These are phyloP conservation scores for Drosophila truncata DNA, from an alignment of 1,140 invertebrate genomes.

Conservation along the genomic window DNA sequence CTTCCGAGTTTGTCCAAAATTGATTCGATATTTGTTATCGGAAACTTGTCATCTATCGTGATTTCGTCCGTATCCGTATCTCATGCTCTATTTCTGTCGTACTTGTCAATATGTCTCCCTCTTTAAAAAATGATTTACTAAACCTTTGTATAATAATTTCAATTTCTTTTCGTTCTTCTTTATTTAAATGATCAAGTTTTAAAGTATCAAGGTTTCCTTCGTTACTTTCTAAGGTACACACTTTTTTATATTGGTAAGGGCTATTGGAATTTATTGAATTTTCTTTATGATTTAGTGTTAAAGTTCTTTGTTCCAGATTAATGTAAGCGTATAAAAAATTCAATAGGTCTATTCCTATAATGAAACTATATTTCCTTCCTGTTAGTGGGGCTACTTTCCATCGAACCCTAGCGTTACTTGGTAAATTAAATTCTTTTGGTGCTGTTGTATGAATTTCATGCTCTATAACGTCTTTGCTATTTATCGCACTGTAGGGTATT, in stretches of 20 bases:
- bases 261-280: slow-evolving; percentile 8
- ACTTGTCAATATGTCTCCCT: no score
- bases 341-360: neutral
- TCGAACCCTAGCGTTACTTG: slow-evolving; percentile 9
- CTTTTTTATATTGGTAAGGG: slow-evolving; percentile 7
- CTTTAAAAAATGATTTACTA: slow-evolving; percentile 5
- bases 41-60: slow-evolving; percentile 32
- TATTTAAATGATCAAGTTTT: slow-evolving; percentile 6
- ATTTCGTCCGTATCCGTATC: slow-evolving; percentile 10
- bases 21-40: slow-evolving; percentile 19
- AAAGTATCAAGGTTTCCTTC: slow-evolving; percentile 4
- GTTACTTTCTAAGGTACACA: slow-evolving; percentile 6
- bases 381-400: slow-evolving; percentile 12
- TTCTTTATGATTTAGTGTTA: slow-evolving; percentile 14
- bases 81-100: slow-evolving; percentile 12
- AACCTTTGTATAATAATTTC: slow-evolving; percentile 10
- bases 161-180: slow-evolving; percentile 9
- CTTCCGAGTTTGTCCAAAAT: slow-evolving; percentile 26
- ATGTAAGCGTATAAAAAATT: slow-evolving; percentile 10
- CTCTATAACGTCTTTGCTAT: neutral
- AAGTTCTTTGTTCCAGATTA: neutral
- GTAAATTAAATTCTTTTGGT: neutral
- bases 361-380: slow-evolving; percentile 1
- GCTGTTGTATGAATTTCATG: slow-evolving; percentile 1
- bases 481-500: neutral